Base-by-base conservation (phyloP, 2,888 invertebrate genomes). In the Campopleginae sp. region DNA sequence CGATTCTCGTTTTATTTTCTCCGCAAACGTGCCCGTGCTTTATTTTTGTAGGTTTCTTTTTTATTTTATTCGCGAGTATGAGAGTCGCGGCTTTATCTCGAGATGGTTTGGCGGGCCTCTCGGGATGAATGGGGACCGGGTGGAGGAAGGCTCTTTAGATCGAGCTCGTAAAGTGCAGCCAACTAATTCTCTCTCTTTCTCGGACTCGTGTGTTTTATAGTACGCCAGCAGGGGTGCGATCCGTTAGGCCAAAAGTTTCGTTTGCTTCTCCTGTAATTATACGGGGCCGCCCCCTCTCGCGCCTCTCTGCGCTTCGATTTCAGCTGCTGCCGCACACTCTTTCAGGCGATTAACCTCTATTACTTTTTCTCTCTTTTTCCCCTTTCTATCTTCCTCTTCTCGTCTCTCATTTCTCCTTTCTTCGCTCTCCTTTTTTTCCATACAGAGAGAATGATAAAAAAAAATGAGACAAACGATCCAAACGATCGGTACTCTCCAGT, bases 181-280 rank as follows among this genome's bases (percentile, higher is more conserved):
- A 65, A 78, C 78, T 78, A 72, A 61, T 78, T 70, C 75, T 65
- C 74, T 70, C 61, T 71, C 71, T 80, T 72, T 63, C 63, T 71
- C 23, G 38, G 61, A 74, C 66, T 74, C 65, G 66, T 61, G n/a
- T 71, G 71, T 85, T 85, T 79, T 63, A 70, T 78, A 71, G 54
- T 71, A 75, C 82, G 85, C 85, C 85, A 85, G 85, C 85, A 85
- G 85, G 85, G 85, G 79, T 66, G 85, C 82, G 75, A 79, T 82
- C 85, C 85, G 85, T 85, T 85, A 85, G 75, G 82, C 82, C 75
- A 58, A 82, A 85, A 85, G 82, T 85, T 85, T 85, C 82, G 75
- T 71, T 58, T 66, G 85, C 71, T 48, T 79, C 82, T 79, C 82
- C 85, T 82, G 82, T 85, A 85, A 85, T 85, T 85, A 85, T 75